Conservation (phyloP, 2,888 invertebrate species). For the Eristalis tenax region DNA sequence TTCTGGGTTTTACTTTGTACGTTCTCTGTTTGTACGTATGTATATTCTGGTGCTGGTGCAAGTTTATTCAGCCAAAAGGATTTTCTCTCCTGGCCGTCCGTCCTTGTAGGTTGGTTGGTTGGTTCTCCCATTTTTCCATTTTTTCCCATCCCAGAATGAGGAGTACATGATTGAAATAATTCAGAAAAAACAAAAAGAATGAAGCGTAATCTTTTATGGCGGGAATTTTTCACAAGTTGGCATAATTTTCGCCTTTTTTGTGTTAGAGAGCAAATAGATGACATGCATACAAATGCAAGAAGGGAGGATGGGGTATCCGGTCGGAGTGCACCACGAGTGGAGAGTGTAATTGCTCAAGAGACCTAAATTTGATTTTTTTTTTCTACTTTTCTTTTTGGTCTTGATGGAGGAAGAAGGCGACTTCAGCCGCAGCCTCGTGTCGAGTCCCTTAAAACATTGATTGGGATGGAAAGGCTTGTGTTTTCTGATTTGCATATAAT, state of each 20-base stretch:
- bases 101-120: conserved; percentile 15
- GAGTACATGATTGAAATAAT: conserved; percentile 62
- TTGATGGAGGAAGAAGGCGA: not conserved
- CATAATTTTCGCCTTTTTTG: conserved; percentile 68
- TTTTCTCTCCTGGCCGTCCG: conserved; percentile 41
- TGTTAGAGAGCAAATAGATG: conserved; percentile 68
- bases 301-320: conserved; percentile 29
- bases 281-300: conserved; percentile 71
- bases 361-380: conserved; percentile 65
- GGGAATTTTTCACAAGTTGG: conserved; percentile 72
- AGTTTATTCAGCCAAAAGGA: conserved; percentile 67
- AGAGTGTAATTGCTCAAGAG: conserved; percentile 66
- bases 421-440: conserved; percentile 33
- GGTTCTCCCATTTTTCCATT: conserved; percentile 44
- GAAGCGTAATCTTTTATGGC: conserved; percentile 67
- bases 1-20: conserved; percentile 55
- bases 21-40: conserved; percentile 21
- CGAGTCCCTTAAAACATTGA: conserved; percentile 43
- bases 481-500: conserved; percentile 54
- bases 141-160: conserved; percentile 33
- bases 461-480: conserved; percentile 40
- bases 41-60: conserved; percentile 32
- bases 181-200: conserved; percentile 45
- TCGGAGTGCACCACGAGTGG: conserved; percentile 30
- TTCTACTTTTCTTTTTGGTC: not conserved